Evolutionary conservation across 2,113 vertebrate genomes (phyloP).

Genomic region (Mesoclemmys tuberculata): DNA sequence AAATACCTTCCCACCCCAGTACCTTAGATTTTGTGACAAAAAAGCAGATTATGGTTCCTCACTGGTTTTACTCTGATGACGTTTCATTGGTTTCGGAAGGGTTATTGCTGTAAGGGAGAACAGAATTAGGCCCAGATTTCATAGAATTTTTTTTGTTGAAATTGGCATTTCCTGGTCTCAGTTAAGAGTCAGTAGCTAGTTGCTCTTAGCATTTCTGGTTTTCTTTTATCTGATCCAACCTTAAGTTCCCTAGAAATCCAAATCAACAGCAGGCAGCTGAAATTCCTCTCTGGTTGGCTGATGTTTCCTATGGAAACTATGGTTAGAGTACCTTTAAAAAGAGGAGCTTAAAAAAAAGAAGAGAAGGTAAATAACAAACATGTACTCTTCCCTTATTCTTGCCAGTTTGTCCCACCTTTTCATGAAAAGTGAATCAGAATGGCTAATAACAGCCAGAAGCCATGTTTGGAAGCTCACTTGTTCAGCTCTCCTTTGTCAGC

Average conservation of each 20-base stretch:
- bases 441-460: background rate
- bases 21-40: background rate
- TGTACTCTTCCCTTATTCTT: background rate
- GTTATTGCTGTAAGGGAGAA: background rate
- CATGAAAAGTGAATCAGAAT: too few species aligned
- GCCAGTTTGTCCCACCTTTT: too few species aligned
- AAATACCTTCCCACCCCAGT: background rate
- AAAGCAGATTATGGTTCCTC: background rate
- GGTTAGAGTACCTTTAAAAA: too few species aligned
- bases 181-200: background rate
- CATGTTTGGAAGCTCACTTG: fast-evolving
- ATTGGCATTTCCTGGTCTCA: too few species aligned
- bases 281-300: background rate
- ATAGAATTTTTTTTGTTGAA: too few species aligned
- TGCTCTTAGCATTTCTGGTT: background rate
- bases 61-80: background rate
- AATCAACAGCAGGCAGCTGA: background rate
- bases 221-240: background rate
- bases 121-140: too few species aligned
- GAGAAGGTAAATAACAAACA: too few species aligned
- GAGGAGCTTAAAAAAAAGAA: too few species aligned
- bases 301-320: fast-evolving
- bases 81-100: background rate
- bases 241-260: background rate
- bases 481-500: background rate